Conservation (phyloP, 2,113 vertebrate species). For the Neodon shergylaensis region DNA sequence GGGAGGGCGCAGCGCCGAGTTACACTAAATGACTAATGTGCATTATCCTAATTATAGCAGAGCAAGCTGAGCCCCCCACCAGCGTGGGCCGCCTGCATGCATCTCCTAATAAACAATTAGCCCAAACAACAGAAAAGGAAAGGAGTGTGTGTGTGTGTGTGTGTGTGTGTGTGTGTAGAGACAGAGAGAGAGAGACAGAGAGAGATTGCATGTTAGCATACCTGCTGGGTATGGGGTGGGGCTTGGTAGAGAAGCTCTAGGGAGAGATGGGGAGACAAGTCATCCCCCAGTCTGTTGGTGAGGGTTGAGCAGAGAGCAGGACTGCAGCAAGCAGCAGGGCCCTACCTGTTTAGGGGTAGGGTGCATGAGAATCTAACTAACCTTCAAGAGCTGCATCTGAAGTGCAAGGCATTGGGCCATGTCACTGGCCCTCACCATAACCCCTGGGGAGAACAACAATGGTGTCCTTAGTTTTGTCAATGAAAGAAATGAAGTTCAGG, state of each 20-base stretch:
- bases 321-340: neutral
- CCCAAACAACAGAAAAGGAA: constrained; percentile 67
- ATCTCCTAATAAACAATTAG: constrained; percentile 83
- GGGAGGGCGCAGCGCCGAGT: constrained; percentile 27
- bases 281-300: neutral
- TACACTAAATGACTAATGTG: constrained; percentile 81
- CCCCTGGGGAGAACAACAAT: neutral
- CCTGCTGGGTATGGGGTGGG: neutral
- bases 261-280: neutral
- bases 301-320: no score
- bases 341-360: no score
- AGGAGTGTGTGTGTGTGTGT: neutral
- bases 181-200: neutral
- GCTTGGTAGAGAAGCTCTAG: neutral
- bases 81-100: constrained; percentile 63
- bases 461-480: neutral
- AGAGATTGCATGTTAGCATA: neutral
- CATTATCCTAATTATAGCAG: constrained; percentile 82
- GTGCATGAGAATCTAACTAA: accelerated
- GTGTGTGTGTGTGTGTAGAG: neutral
- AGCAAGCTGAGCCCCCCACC: constrained; percentile 79
- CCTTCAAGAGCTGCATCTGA: neutral
- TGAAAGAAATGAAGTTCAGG: neutral
- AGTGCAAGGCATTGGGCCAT: neutral
- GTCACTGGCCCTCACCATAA: neutral